Base-by-base conservation (phyloP, 1,140 invertebrate species). In the Tribolium castaneum region DNA sequence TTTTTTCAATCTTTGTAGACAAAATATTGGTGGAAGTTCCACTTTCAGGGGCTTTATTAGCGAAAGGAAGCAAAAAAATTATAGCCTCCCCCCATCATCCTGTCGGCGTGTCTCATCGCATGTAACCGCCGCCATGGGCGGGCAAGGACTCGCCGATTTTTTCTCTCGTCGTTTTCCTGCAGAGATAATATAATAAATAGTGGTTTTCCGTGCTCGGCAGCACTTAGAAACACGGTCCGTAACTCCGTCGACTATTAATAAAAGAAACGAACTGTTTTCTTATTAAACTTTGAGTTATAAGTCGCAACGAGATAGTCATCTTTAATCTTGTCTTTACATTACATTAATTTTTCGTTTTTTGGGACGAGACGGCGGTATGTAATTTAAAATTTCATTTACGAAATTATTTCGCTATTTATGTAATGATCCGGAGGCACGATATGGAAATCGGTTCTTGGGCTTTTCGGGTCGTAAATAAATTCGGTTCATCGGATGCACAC, bases 311-410 rank as follows among this genome's bases (percentile, higher is more conserved):
- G 81, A 82, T 82, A 82, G 81, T 77, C 80, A 82, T 82, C 81
- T 82, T 82, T 82, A 82, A 82, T 82, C 81, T 81, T 82, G 81
- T 80, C 81, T 82, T 82, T 82, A 79, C 79, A 80, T 80, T 82
- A 79, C 77, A 80, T 82, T 81, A 80, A 79, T 73, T 78, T 75
- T 77, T 76, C 49, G 77, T 80, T 81, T 80, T 80, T 80, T 74
- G 30, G 25, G 10, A 35, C 25, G 70, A 52, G 75, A 74, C 72
- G 56, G 75, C 56, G 52, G 56, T 79, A 76, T 81, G 77, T 81
- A 82, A 82, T 82, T 82, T 82, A 80, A 82, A 82, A 81, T 82
- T 82, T 82, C 81, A 82, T 82, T 82, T 82, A 73, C 71, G 50
- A 73, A 73, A 73, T 73, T 73, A 73, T 73, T 73, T 73, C 49